Evolutionary conservation across 2,888 invertebrate species (phyloP), one percentile per base, ranked within the genome.

Genomic region (Eledona agricola): DNA sequence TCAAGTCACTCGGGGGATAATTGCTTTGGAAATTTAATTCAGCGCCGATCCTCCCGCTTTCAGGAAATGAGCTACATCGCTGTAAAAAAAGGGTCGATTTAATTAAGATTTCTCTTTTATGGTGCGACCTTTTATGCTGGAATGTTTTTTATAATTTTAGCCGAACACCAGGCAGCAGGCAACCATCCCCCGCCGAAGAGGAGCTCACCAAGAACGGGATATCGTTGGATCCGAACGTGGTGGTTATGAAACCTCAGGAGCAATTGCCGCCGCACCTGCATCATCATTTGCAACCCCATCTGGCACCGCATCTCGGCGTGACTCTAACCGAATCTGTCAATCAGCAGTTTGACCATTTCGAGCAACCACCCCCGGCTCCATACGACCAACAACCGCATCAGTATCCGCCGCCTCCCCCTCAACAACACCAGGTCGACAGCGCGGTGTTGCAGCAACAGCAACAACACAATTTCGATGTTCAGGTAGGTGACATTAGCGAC

Each of bases 131-230:
- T n/a, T n/a, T n/a, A n/a, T n/a, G n/a, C n/a, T n/a, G n/a, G n/a
- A n/a, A n/a, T n/a, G n/a, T n/a, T n/a, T n/a, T n/a, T 10, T 16
- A 10, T 42, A 53, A 40, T 79, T 81, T 40, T 79, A 92, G 91
- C 76, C 90, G 93, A 67, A 92, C 92, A 60, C 91, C 91, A 23
- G 92, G 93, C 42, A 93, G 94, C 69, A 86, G 93, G 69, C 94
- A 94, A 78, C 93, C 93, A 56, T 95, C 94, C 26, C 94, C 95
- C 35, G 91, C 92, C 7, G 93, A 93, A 77, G 90, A 90, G 69
- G 91, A 91, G 52, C 78, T 84, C 51, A 80, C 79, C 57, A 85
- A 85, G 70, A 84, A 83, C 65, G 67, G 74, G 43, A 65, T 68
- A 45, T 60, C 65, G n/a, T 63, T 72, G 37, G 72, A 72, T 54